Percentiles rank a stretch among this genome's conserved stretches.
Evolutionary conservation across 1,140 invertebrate genomes (phyloP).

Genomic region (Penaeus chinensis): DNA sequence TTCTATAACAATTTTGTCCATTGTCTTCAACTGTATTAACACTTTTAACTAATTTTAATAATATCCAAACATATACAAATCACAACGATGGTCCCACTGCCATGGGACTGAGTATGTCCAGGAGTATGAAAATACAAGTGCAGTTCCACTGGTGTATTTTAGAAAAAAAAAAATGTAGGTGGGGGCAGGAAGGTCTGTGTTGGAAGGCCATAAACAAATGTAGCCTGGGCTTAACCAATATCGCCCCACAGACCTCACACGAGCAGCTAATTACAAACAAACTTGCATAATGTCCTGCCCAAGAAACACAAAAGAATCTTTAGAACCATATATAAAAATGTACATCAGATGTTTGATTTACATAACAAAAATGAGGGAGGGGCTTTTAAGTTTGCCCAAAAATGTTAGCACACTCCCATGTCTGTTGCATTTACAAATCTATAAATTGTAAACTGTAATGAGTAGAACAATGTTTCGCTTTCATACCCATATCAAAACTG

Average conservation of each 20-base stretch:
- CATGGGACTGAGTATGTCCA: not conserved
- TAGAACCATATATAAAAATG: constrained; percentile 57
- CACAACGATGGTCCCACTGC: not conserved
- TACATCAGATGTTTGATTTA: constrained; percentile 57
- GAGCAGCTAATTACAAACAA: constrained; percentile 53
- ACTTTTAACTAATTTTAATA: no score
- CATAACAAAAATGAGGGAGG: constrained; percentile 44
- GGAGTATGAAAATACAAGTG: not conserved
- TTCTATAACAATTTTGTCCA: no score
- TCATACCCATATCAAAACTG: constrained; percentile 23
- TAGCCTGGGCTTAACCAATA: constrained; percentile 65
- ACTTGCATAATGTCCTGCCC: constrained; percentile 20
- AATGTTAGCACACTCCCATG: constrained; percentile 10
- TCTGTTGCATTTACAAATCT: constrained; percentile 6
- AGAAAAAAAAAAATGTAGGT: constrained; percentile 39
- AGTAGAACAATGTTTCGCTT: constrained; percentile 2
- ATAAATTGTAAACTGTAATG: not conserved
- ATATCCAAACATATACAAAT: not conserved
- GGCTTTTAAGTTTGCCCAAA: constrained; percentile 16
- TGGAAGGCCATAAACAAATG: constrained; percentile 65
- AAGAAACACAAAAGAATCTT: constrained; percentile 41
- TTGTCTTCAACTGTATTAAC: no score
- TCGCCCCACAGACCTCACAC: constrained; percentile 61
- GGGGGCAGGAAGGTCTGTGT: constrained; percentile 59
- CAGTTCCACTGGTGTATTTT: constrained; percentile 50